A percentile compares a stretch with the other conserved stretches of the same genome.
phyloP scores from a whole-genome alignment of 2,797 vertebrate genomes.

The Crax fasciolata region DNA sequence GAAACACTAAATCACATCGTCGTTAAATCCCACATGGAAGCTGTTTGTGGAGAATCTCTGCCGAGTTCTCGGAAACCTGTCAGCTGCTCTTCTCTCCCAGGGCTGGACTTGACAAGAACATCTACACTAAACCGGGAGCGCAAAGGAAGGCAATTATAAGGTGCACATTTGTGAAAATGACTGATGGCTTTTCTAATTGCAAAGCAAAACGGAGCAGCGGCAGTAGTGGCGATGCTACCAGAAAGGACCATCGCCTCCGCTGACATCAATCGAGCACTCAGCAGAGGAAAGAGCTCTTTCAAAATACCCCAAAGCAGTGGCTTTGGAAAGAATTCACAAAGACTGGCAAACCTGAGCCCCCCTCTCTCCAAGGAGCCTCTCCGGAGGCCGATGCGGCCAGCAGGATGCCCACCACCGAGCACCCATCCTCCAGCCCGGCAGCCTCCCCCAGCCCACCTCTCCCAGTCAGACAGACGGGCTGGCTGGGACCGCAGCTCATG shows the following conservation, averaged over 20 bases:
- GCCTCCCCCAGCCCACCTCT: neutral
- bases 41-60: neutral
- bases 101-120: constrained; percentile 2
- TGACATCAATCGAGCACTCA: neutral
- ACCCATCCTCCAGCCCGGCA: rapidly evolving
- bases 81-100: neutral
- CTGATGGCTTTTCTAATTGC: neutral
- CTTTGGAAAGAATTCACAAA: neutral
- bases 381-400: rapidly evolving
- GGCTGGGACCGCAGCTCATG: neutral
- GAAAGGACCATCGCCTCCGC: neutral
- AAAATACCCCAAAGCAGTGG: neutral
- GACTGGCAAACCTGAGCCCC: neutral
- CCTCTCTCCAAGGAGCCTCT: neutral
- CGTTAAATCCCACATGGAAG: neutral
- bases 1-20: neutral
- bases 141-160: neutral
- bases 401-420: neutral
- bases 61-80: neutral
- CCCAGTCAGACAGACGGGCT: neutral
- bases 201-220: neutral
- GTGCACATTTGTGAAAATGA: neutral
- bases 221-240: rapidly evolving
- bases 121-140: neutral
- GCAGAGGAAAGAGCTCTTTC: neutral